Evolutionary conservation across 2,797 vertebrate genomes (phyloP), one percentile per base, ranked within the genome.

Genomic region (Rhynchonycteris naso): DNA sequence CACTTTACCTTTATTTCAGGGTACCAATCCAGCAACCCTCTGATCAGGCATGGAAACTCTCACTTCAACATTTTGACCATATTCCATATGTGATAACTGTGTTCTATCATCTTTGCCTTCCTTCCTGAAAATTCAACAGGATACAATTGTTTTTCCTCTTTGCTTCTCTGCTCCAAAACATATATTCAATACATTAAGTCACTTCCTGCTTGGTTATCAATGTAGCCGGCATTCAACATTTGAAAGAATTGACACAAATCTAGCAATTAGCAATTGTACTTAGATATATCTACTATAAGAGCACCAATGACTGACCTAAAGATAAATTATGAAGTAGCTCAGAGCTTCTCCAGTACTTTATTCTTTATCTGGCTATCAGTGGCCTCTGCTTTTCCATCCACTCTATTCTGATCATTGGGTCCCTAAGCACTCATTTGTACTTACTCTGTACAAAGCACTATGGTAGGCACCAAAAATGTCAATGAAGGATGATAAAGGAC

Each of bases 51-150:
- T 47, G 24, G n/a, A 24, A 71, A 69, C 79, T 85, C 85, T 69
- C 56, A 61, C 58, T 84, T 83, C 47, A 91, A 71, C 12, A 35
- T 78, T 94, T 83, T 68, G 47, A 92, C 65, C 7, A 28, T n/a
- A 66, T 76, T 80, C 4, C 16, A 26, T n/a, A 52, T 43, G 5
- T 79, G 35, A 30, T 79, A 79, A 75, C 65, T 88, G 12, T 43
- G 4, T 92, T 72, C 38, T 74, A 33, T 90, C 6, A 43, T 88
- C n/a, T 81, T 89, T 76, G 8, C 11, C 30, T 86, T 96, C 84
- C 69, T 88, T 71, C 21, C 33, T 81, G 56, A 88, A 95, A 81
- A 82, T 94, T 65, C 35, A 85, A 33, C 5, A 82, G 21, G 16
- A 30, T 54, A 3, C 15, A n/a, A 58, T 26, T 11, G 52, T 87